Conservation (phyloP, 2,888 invertebrate species). For the Drosophila cognata region DNA sequence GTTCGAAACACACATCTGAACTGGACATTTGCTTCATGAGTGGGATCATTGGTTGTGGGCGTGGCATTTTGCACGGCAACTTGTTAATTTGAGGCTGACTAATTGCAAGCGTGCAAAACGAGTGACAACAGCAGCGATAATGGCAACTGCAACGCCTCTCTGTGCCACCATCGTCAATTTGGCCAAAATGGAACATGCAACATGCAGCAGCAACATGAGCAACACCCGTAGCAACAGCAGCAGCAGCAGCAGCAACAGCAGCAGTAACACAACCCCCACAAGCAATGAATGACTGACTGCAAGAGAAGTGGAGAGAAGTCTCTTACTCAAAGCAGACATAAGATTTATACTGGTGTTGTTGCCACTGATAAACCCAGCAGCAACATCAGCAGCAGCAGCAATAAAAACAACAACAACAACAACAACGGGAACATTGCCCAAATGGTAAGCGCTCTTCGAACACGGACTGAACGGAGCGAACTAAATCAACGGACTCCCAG, state of each 20-base stretch:
- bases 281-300: slow-evolving; percentile 8
- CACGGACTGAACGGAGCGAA: slow-evolving; percentile 48
- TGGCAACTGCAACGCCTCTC: slow-evolving; percentile 25
- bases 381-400: slow-evolving; percentile 8
- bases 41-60: slow-evolving; percentile 31
- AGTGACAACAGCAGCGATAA: slow-evolving; percentile 43
- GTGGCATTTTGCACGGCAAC: slow-evolving; percentile 75
- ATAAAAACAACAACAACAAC: slow-evolving; percentile 4
- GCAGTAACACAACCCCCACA: slow-evolving; percentile 17
- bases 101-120: slow-evolving; percentile 70
- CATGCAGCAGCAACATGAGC: slow-evolving; percentile 16
- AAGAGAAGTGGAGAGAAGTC: slow-evolving; percentile 29
- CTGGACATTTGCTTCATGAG: neutral
- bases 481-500: slow-evolving; percentile 68
- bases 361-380: slow-evolving; percentile 23
- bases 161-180: slow-evolving; percentile 33
- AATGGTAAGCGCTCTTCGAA: slow-evolving; percentile 60
- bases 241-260: slow-evolving; percentile 24
- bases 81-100: slow-evolving; percentile 77
- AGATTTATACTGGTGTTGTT: slow-evolving; percentile 62
- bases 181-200: slow-evolving; percentile 14
- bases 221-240: slow-evolving; percentile 22
- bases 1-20: slow-evolving; percentile 16
- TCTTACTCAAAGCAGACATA: slow-evolving; percentile 62
- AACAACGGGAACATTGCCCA: slow-evolving; percentile 34